Base-by-base conservation (phyloP, 2,888 invertebrate genomes). In the Orthosia incerta region DNA sequence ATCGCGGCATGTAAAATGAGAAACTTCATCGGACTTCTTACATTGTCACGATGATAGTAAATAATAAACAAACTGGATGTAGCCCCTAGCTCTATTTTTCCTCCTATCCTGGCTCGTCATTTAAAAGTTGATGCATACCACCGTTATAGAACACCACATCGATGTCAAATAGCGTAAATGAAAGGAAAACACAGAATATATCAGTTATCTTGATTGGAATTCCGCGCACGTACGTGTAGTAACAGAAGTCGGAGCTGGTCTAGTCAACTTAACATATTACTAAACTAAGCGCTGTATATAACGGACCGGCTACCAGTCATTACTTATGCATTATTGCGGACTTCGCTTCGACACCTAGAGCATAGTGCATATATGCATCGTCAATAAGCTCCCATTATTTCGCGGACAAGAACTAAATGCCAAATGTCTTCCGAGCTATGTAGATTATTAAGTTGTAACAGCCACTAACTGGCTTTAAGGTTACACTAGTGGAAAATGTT, bases 301-400 rank as follows among this genome's bases (percentile, higher is more conserved):
- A 82, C 86, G 85, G 76, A 57, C 20, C 53, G 57, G 71, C 73
- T 69, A 65, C 74, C 50, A 45, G 86, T 60, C 78, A 86, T 86
- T 85, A 84, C 80, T 82, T 76, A 86, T 85, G 80, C 76, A 85
- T 85, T 82, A 75, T 74, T 82, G 76, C 76, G 82, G 80, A 80
- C 73, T 86, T 84, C 53, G 79, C 79, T 75, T 64, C 75, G 69
- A 83, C 67, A 72, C 80, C 48, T 63, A 20, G 57, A 48, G 39
- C 50, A 57, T 48, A 46, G 55, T 64, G 66, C 65, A 59, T 68
- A 59, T 2, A 31, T 31, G 61, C 70, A 70, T 79, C 12, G 61
- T 4, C 57, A 79, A 81, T 64, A 59, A 55, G 56, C 16, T 4
- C 51, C 23, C 26, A 51, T 74, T 76, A 79, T 79, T 51, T 46